Percentiles rank a stretch among this genome's conserved stretches.
Conservation (phyloP, 2,113 vertebrate genomes). For the Delphinus delphis region DNA sequence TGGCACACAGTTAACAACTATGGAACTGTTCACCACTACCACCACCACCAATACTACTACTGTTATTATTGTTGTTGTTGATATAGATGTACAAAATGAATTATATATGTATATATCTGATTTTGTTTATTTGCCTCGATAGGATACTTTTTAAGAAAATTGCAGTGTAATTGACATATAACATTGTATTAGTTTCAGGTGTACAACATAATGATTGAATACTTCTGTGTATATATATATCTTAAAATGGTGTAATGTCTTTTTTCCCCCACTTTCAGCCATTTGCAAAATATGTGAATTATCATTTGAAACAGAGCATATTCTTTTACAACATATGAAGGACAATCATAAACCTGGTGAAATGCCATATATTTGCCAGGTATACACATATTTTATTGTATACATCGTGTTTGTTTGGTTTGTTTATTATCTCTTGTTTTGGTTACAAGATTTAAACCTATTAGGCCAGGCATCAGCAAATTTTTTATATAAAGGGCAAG, state of each 20-base stretch:
- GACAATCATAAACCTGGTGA: conserved; percentile 99
- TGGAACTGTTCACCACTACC: not conserved
- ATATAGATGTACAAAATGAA: not conserved
- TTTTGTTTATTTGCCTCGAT: not conserved
- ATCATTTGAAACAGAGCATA: conserved; percentile 97
- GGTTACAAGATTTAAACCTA: not conserved
- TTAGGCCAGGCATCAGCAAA: not conserved
- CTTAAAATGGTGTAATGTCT: conserved; percentile 45
- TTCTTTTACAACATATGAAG: conserved; percentile 99
- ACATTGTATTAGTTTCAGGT: not conserved
- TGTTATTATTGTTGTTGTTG: not conserved
- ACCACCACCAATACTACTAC: not conserved
- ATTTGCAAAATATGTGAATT: conserved; percentile 99
- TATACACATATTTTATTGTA: conserved; percentile 75
- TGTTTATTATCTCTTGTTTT: not conserved
- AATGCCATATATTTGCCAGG: conserved; percentile 99
- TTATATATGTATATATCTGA: not conserved
- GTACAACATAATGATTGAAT: not conserved
- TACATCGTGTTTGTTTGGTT: not conserved
- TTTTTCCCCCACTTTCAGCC: conserved; percentile 81
- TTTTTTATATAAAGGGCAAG: not conserved
- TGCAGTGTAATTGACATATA: not conserved
- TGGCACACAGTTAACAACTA: not conserved
- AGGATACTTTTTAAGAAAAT: not conserved
- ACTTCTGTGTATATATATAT: not conserved